These are phyloP conservation scores for Isurus oxyrinchus DNA, from an alignment of 2,113 vertebrate species.

Conservation along the genomic window DNA sequence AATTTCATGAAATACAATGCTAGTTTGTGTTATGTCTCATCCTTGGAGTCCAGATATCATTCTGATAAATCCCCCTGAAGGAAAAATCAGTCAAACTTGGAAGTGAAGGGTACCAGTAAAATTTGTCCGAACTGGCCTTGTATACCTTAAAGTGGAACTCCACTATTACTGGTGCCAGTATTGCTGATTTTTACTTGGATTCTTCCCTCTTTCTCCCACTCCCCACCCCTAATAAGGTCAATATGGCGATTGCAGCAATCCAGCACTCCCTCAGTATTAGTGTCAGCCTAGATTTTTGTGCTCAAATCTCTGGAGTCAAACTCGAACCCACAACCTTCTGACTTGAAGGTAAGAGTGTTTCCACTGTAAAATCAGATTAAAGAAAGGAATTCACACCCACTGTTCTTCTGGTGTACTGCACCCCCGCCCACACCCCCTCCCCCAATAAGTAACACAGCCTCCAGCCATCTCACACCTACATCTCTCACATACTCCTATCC, in stretches of 20 bases:
- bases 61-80: too few species aligned
- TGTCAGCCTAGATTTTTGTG: not conserved
- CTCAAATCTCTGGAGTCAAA: not conserved
- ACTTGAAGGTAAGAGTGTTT: not conserved
- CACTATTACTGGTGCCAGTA: too few species aligned
- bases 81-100: too few species aligned
- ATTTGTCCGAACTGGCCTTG: too few species aligned
- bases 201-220: too few species aligned
- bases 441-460: not conserved
- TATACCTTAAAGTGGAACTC: too few species aligned
- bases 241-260: not conserved
- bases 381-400: not conserved
- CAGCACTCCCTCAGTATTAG: not conserved
- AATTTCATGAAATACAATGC: too few species aligned
- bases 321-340: not conserved
- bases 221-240: not conserved
- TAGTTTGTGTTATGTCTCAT: too few species aligned
- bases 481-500: not conserved
- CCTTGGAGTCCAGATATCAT: too few species aligned
- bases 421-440: not conserved
- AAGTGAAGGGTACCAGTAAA: too few species aligned
- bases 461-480: not conserved
- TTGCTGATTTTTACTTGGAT: too few species aligned
- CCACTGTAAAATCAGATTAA: not conserved
- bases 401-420: not conserved